Conservation (phyloP, 2,797 vertebrate genomes). For the Muscicapa striata region DNA sequence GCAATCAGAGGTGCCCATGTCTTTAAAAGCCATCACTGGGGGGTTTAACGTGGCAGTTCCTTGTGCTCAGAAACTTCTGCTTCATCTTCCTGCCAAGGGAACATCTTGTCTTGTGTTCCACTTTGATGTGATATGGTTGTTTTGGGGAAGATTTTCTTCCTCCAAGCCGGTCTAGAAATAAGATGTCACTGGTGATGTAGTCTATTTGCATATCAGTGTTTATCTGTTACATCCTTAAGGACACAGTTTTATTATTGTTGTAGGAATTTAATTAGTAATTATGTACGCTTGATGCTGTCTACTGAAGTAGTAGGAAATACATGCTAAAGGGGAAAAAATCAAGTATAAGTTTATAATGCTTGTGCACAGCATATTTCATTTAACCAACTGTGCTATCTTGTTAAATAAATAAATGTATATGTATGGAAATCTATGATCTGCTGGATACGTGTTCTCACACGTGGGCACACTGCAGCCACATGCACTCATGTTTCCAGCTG, state of each 20-base stretch:
- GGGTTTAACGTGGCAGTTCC: background rate
- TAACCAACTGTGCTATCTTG: background rate
- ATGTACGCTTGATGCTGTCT: background rate
- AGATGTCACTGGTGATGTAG: conserved; percentile 32
- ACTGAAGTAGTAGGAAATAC: conserved; percentile 14
- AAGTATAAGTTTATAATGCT: background rate
- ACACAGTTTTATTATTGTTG: conserved; percentile 49
- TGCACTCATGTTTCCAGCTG: background rate
- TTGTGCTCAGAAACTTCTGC: background rate
- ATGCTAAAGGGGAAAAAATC: background rate
- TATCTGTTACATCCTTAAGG: conserved; percentile 45
- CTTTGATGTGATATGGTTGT: background rate
- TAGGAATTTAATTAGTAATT: conserved; percentile 48
- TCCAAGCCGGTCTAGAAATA: conserved; percentile 28
- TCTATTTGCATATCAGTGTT: conserved; percentile 33
- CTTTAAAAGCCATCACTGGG: background rate
- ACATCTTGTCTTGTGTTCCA: background rate
- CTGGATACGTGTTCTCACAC: background rate
- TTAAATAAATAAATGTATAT: background rate
- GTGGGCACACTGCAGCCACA: background rate
- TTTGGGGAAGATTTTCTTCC: conserved; percentile 45
- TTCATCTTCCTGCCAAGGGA: background rate
- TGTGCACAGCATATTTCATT: background rate
- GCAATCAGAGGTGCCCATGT: background rate
- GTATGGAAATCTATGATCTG: background rate